Percentiles rank a stretch among this genome's conserved stretches.
phyloP scores from a whole-genome alignment of 2,113 vertebrate genomes.

The Trochalopteron elliotii region DNA sequence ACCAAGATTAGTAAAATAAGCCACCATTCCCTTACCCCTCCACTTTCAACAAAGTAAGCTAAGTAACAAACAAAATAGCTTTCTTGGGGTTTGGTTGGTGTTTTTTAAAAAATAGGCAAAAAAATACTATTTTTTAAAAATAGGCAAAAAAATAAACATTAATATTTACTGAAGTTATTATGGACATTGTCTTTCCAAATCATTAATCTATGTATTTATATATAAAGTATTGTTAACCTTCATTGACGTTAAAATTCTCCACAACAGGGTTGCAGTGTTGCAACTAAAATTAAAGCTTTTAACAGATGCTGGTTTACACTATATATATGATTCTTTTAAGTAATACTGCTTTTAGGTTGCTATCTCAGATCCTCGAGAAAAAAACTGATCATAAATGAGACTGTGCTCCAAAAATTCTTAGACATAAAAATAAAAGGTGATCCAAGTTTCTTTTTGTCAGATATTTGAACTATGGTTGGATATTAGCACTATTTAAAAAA shows the following conservation, averaged over 20 bases:
- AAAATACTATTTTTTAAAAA: neutral
- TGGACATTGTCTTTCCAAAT: neutral
- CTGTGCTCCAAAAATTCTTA: neutral
- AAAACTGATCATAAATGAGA: neutral
- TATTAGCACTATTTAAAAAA: neutral
- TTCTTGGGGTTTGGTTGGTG: neutral
- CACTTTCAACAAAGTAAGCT: neutral
- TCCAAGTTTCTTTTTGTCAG: neutral
- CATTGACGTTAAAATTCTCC: neutral
- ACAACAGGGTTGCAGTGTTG: neutral
- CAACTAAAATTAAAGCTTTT: neutral
- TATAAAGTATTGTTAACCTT: neutral
- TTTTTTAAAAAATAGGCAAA: neutral
- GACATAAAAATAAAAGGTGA: neutral
- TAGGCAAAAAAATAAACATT: neutral
- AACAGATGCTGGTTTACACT: neutral
- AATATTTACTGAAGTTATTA: neutral
- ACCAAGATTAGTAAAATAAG: neutral
- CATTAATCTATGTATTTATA: neutral
- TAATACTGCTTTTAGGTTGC: neutral
- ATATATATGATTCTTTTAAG: neutral
- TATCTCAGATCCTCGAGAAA: neutral
- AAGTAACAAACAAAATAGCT: neutral
- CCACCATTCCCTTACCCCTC: neutral
- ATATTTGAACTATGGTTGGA: neutral